Conservation (phyloP, 1,140 invertebrate species). For the Drosophila arizonae region DNA sequence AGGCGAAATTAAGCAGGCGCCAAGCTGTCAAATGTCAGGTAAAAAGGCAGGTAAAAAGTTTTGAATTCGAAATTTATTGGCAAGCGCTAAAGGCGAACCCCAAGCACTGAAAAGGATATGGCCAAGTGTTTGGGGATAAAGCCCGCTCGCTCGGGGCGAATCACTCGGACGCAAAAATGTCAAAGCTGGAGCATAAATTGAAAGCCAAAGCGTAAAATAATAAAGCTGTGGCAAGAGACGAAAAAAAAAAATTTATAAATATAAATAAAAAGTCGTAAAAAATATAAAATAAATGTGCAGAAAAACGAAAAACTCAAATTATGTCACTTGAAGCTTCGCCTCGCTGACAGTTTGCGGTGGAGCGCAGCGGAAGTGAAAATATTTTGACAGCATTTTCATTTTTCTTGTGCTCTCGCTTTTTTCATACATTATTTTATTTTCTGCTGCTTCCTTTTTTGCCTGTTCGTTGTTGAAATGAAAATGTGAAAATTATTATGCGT, state of each 20-base stretch:
- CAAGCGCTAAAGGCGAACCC: neutral
- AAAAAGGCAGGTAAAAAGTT: constrained; percentile 47
- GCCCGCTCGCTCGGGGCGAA: constrained; percentile 23
- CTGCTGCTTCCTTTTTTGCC: constrained; percentile 1
- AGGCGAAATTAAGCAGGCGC: constrained; percentile 68
- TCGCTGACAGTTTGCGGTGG: constrained; percentile 47
- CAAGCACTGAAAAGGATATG: constrained; percentile 58
- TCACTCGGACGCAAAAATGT: constrained; percentile 52
- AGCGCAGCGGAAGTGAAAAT: constrained; percentile 67
- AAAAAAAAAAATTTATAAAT: constrained; percentile 12
- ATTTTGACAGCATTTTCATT: constrained; percentile 61
- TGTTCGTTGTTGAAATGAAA: constrained; percentile 49
- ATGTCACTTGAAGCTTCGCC: constrained; percentile 51
- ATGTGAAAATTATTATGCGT: constrained; percentile 73
- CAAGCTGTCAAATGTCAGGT: constrained; percentile 73
- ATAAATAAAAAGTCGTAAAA: constrained; percentile 5
- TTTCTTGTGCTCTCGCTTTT: constrained; percentile 10
- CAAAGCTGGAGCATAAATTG: constrained; percentile 45
- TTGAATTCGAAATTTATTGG: constrained; percentile 52
- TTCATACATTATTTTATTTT: constrained; percentile 15
- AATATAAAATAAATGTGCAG: constrained; percentile 44
- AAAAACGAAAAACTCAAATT: constrained; percentile 29
- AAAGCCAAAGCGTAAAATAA: constrained; percentile 64
- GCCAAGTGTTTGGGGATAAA: constrained; percentile 15
- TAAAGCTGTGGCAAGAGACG: constrained; percentile 38